Evolutionary conservation across 2,888 invertebrate genomes (phyloP).

Genomic region (Malachius bipustulatus): DNA sequence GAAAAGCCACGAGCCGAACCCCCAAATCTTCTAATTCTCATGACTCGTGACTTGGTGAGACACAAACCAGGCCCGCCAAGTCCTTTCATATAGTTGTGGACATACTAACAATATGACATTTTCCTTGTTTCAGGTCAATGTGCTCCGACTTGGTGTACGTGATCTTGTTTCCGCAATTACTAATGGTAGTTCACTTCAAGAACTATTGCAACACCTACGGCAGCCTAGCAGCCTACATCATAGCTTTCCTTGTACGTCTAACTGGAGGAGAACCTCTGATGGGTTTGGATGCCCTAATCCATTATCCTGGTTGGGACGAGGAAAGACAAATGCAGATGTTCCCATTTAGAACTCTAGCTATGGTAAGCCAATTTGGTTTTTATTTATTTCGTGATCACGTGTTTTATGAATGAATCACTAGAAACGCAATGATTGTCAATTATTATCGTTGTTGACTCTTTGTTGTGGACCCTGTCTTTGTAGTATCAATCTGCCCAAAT

Average conservation of each 20-base stretch:
- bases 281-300: constrained; percentile 69
- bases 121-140: constrained; percentile 60
- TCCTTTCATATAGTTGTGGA: too few relatives aligned
- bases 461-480: too few relatives aligned
- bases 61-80: too few relatives aligned
- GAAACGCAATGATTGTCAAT: too few relatives aligned
- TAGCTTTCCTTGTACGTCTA: constrained; percentile 70
- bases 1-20: constrained; percentile 3
- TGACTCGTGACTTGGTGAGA: too few relatives aligned
- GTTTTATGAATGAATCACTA: too few relatives aligned
- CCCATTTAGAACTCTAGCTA: constrained; percentile 92
- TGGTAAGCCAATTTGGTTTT: too few relatives aligned
- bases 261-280: constrained; percentile 81
- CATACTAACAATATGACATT: constrained; percentile 5
- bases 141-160: constrained; percentile 98
- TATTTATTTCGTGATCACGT: too few relatives aligned
- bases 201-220: constrained; percentile 95
- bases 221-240: constrained; percentile 76
- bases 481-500: too few relatives aligned
- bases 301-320: constrained; percentile 75
- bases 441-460: too few relatives aligned
- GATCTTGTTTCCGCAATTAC: constrained; percentile 93
- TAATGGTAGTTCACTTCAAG: constrained; percentile 95
- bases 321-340: constrained; percentile 64
- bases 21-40: too few relatives aligned